Evolutionary conservation across 1,140 invertebrate genomes (phyloP).

Genomic region (Heliothis subflexa): DNA sequence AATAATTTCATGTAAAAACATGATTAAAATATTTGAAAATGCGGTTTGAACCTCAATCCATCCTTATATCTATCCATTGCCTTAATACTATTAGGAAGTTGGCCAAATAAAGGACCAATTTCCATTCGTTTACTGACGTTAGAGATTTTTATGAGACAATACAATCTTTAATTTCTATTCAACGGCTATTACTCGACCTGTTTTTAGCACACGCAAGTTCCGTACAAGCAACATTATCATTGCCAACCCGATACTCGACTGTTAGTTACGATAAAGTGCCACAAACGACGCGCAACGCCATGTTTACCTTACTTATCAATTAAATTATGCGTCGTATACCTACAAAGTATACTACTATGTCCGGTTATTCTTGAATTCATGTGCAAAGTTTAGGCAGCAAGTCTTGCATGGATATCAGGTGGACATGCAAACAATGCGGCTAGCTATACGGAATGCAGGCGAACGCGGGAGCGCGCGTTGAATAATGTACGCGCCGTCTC

Average conservation of each 20-base stretch:
- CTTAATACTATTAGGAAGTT: too few species aligned
- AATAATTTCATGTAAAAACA: not conserved
- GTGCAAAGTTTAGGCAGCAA: constrained; percentile 51
- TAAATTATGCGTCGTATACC: constrained; percentile 14
- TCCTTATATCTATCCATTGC: too few species aligned
- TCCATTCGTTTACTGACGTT: too few species aligned
- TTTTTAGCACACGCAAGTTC: constrained; percentile 23
- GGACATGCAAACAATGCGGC: constrained; percentile 61
- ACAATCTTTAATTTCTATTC: not conserved
- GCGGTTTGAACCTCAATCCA: too few species aligned
- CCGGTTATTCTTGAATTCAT: constrained; percentile 52
- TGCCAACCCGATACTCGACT: constrained; percentile 6
- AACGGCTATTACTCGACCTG: constrained; percentile 1
- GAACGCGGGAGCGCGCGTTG: constrained; percentile 61
- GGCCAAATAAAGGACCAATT: too few species aligned
- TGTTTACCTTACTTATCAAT: constrained; percentile 25
- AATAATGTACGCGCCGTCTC: constrained; percentile 65
- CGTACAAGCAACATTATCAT: constrained; percentile 17
- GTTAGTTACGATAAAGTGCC: constrained; percentile 16
- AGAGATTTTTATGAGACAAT: not conserved
- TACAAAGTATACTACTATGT: constrained; percentile 38
- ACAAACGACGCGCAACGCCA: not conserved
- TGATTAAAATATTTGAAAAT: too few species aligned
- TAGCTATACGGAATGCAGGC: constrained; percentile 61
- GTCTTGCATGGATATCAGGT: constrained; percentile 55